Conservation (phyloP, 1,140 invertebrate species). For the Pentalonia nigronervosa region DNA sequence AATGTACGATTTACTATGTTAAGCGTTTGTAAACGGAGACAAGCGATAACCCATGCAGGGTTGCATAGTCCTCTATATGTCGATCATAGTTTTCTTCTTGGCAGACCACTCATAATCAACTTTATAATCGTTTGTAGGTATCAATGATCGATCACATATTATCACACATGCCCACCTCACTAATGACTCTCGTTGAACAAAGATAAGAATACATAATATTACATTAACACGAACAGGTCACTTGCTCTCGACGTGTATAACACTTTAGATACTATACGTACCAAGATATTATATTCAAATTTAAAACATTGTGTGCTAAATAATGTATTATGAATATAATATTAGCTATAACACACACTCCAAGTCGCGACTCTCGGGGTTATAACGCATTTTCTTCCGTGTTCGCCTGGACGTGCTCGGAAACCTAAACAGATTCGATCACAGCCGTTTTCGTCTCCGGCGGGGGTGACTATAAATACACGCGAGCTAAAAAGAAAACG, state of each 20-base stretch:
- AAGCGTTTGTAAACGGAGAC: too few relatives aligned
- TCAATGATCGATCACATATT: neutral
- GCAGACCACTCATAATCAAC: neutral
- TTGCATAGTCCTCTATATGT: neutral
- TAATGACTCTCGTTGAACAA: neutral
- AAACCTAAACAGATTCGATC: slow-evolving; percentile 5
- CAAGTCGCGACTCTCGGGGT: neutral
- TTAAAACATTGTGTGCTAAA: neutral
- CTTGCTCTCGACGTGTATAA: neutral
- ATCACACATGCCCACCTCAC: neutral
- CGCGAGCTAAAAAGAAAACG: slow-evolving; percentile 21
- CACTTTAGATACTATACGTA: neutral
- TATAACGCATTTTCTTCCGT: neutral
- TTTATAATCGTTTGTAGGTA: neutral
- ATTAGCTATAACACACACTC: neutral
- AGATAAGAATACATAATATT: neutral
- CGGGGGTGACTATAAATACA: slow-evolving; percentile 21
- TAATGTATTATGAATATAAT: neutral
- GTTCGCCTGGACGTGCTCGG: neutral
- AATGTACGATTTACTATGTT: too few relatives aligned
- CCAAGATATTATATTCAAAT: neutral
- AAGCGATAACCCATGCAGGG: too few relatives aligned
- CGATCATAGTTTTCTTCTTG: neutral
- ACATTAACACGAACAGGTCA: too few relatives aligned
- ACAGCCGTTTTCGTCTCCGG: neutral